Conservation (phyloP, 2,797 vertebrate species). For the Darevskia mixta region DNA sequence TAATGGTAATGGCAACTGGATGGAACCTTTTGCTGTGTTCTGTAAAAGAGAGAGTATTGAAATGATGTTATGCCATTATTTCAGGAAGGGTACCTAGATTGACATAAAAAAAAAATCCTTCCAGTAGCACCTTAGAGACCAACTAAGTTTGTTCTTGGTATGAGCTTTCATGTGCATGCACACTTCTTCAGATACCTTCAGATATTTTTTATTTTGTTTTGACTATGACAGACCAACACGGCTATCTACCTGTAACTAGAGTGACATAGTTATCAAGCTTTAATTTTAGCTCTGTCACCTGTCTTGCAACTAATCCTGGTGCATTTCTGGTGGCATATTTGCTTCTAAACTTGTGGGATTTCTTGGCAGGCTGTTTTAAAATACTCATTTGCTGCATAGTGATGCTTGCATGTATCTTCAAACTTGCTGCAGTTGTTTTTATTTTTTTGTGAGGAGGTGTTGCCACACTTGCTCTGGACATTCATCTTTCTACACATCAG, state of each 20-base stretch:
- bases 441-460: no score
- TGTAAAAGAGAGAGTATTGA: background rate
- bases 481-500: no score
- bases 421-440: no score
- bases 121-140: no score
- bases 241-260: background rate
- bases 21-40: slow-evolving; percentile 10
- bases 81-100: background rate
- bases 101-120: no score
- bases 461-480: no score
- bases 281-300: background rate
- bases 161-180: no score
- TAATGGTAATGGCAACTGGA: background rate
- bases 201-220: no score
- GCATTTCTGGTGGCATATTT: background rate
- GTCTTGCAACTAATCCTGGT: background rate
- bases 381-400: background rate
- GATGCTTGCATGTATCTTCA: no score
- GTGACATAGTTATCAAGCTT: background rate
- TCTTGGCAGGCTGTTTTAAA: background rate
- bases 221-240: no score
- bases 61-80: background rate
- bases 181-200: no score
- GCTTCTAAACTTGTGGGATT: background rate
- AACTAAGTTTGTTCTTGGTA: no score